Percentiles rank a stretch among this genome's conserved stretches.
phyloP scores from a whole-genome alignment of 1,140 invertebrate genomes.

The Pseudoatta argentina region DNA sequence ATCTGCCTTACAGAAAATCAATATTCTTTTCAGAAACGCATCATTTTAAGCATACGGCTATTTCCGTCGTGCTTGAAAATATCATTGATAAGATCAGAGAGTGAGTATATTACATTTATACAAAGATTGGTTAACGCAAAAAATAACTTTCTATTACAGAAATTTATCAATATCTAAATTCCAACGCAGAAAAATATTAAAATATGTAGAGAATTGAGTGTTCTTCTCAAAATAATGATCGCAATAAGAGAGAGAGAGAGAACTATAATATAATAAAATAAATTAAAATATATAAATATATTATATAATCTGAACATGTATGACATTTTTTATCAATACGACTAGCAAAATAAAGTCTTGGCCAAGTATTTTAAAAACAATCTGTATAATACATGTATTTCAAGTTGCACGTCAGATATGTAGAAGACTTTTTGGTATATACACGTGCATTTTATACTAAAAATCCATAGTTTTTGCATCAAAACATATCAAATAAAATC shows the following conservation, averaged over 20 bases:
- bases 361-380: background rate
- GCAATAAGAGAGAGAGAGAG: background rate
- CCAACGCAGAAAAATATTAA: conserved; percentile 63
- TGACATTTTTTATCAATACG: background rate
- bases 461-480: conserved; percentile 14
- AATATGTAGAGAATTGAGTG: conserved; percentile 15
- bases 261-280: background rate
- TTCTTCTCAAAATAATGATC: background rate
- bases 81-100: conserved; percentile 69
- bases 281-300: background rate
- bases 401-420: background rate
- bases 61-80: conserved; percentile 59
- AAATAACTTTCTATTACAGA: conserved; percentile 37
- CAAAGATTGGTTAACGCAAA: background rate
- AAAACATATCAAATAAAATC: background rate
- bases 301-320: background rate
- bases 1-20: conserved; percentile 55
- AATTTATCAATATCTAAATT: conserved; percentile 66
- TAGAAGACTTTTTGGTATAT: background rate
- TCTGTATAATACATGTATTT: background rate
- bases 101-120: conserved; percentile 53
- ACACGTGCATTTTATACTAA: background rate
- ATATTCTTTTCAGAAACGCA: conserved; percentile 65
- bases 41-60: conserved; percentile 62
- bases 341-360: background rate